These are phyloP conservation scores for Drosophila pandora DNA, from an alignment of 1,140 invertebrate species.

Conservation along the genomic window DNA sequence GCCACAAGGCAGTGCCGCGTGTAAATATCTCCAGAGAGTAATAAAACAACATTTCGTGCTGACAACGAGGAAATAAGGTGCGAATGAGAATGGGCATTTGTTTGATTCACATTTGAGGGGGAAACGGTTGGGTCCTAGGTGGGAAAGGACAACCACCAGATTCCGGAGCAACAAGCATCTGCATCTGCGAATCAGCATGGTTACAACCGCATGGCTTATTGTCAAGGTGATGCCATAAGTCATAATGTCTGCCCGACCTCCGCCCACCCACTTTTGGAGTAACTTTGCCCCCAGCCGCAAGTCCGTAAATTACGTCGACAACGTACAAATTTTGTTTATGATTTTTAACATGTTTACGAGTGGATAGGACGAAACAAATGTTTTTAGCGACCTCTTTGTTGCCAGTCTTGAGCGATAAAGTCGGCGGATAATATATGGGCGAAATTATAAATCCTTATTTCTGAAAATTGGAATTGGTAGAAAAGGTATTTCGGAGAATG, in stretches of 20 bases:
- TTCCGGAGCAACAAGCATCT: constrained; percentile 27
- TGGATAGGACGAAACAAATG: constrained; percentile 25
- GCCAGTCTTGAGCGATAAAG: constrained; percentile 1
- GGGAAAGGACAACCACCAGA: constrained; percentile 1
- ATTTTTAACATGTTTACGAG: constrained; percentile 45
- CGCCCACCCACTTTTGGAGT: neutral
- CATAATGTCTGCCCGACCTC: constrained; percentile 41
- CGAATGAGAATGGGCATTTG: constrained; percentile 64
- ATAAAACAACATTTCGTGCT: constrained; percentile 83
- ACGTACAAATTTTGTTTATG: constrained; percentile 66
- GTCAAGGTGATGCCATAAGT: constrained; percentile 80
- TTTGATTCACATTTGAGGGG: constrained; percentile 60
- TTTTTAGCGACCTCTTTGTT: constrained; percentile 18
- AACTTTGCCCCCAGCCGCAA: constrained; percentile 13
- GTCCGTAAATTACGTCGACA: constrained; percentile 60
- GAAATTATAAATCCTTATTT: constrained; percentile 35
- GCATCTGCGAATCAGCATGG: constrained; percentile 32
- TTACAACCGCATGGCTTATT: constrained; percentile 69
- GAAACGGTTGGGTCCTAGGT: neutral
- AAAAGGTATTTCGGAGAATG: neutral
- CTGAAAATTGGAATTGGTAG: neutral
- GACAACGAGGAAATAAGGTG: constrained; percentile 80
- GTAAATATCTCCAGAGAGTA: constrained; percentile 78
- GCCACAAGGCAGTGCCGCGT: constrained; percentile 57
- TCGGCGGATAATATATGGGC: neutral